These are phyloP conservation scores for Sebastes schlegelii DNA, from an alignment of 2,113 vertebrate species.

Conservation along the genomic window DNA sequence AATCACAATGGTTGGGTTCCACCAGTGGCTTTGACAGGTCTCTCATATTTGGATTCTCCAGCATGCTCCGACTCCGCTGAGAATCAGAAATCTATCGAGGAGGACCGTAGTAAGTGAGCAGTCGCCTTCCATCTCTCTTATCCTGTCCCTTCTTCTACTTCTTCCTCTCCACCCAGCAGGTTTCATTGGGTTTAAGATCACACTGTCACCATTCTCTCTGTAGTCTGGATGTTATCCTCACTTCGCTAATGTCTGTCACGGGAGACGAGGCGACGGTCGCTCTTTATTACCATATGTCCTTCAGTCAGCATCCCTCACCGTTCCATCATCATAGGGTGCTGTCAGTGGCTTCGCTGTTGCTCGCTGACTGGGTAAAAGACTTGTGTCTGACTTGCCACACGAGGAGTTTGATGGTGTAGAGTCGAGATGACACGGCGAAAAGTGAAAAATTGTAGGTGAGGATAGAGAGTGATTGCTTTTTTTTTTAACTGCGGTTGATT, in stretches of 20 bases:
- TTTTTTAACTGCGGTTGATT: conserved; percentile 10
- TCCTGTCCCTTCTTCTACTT: not conserved
- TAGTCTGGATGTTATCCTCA: conserved; percentile 25
- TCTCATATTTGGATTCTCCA: conserved; percentile 14
- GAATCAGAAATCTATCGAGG: conserved; percentile 2
- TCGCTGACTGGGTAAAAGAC: not conserved
- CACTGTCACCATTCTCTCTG: not conserved
- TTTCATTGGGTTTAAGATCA: conserved; percentile 22
- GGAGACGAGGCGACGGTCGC: not conserved
- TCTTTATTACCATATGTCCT: conserved; percentile 42
- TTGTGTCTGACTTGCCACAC: not conserved
- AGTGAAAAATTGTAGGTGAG: not conserved
- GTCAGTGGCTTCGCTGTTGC: not conserved
- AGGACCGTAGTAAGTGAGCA: not conserved
- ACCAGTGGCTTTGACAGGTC: conserved; percentile 1
- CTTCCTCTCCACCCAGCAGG: not conserved
- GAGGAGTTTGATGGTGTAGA: not conserved
- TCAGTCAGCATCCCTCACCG: conserved; percentile 2
- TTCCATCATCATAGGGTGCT: not conserved
- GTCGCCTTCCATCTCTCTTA: not conserved
- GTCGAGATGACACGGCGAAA: not conserved
- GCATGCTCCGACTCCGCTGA: not conserved
- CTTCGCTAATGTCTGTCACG: conserved; percentile 6
- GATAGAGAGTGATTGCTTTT: not conserved
- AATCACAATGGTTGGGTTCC: conserved; percentile 10